A percentile compares a stretch with the other conserved stretches of the same genome.
Conservation (phyloP, 2,797 vertebrate genomes). For the Melanogrammus aeglefinus region DNA sequence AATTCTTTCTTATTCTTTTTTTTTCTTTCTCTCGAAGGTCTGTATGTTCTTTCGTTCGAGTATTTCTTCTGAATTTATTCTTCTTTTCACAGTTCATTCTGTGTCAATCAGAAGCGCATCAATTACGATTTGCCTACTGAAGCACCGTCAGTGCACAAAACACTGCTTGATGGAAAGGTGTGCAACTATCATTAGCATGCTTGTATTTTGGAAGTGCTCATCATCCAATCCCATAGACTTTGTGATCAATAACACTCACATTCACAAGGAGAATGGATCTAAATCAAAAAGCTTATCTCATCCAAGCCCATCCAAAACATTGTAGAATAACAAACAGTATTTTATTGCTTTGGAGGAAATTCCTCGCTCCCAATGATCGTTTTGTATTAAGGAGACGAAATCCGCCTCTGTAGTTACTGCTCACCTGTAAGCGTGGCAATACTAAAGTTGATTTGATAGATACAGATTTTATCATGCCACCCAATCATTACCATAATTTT, state of each 20-base stretch:
- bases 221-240: background rate
- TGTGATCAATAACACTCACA: background rate
- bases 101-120: background rate
- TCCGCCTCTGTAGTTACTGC: constrained; percentile 21
- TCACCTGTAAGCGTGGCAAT: constrained; percentile 42
- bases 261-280: background rate
- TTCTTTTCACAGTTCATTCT: background rate
- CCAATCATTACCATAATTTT: constrained; percentile 74
- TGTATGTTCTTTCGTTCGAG: constrained; percentile 4
- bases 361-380: constrained; percentile 23
- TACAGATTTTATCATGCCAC: constrained; percentile 71
- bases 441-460: constrained; percentile 66
- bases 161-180: background rate
- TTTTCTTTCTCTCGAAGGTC: constrained; percentile 13
- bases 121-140: too few relatives aligned
- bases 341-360: constrained; percentile 6
- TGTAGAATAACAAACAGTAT: background rate
- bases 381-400: constrained; percentile 8
- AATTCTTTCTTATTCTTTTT: constrained; percentile 3
- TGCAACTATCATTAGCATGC: background rate
- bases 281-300: background rate
- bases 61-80: background rate
- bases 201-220: background rate
- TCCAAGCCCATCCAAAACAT: background rate
- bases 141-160: background rate